Conservation (phyloP, 1,140 invertebrate species). For the Ceratina calcarata region DNA sequence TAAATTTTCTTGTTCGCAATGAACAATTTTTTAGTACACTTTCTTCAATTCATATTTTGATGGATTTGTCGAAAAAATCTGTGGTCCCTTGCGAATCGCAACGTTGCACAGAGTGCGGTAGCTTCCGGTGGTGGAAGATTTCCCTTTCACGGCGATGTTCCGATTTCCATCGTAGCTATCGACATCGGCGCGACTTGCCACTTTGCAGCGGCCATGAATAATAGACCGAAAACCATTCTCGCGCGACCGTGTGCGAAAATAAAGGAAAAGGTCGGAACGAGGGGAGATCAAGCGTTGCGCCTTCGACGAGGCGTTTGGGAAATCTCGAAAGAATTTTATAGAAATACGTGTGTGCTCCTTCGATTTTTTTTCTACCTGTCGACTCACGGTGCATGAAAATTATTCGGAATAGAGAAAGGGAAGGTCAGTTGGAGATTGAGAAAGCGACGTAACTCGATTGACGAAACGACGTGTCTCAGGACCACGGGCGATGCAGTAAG, state of each 20-base stretch:
- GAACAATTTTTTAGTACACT: too few species aligned
- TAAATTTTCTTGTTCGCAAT: too few species aligned
- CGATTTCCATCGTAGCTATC: conserved; percentile 33
- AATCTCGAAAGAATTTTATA: conserved; percentile 43
- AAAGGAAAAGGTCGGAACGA: background rate
- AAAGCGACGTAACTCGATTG: conserved; percentile 46
- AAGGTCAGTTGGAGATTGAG: conserved; percentile 38
- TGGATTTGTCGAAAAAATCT: background rate
- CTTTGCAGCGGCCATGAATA: conserved; percentile 11
- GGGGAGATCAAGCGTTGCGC: background rate
- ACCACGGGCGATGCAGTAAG: conserved; percentile 25
- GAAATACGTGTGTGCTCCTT: conserved; percentile 21
- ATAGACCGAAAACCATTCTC: conserved; percentile 20
- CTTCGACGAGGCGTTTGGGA: conserved; percentile 24
- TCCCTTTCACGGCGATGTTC: background rate
- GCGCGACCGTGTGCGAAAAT: background rate
- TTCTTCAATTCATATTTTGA: too few species aligned
- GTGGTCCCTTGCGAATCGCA: background rate
- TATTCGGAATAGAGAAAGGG: conserved; percentile 33
- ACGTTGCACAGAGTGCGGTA: background rate
- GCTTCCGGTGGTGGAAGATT: background rate
- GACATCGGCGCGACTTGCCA: background rate
- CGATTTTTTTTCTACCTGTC: background rate
- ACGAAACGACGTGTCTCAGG: too few species aligned
- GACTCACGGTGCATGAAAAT: conserved; percentile 47